Base-by-base conservation (phyloP, 1,140 invertebrate species). In the Vanessa atalanta region DNA sequence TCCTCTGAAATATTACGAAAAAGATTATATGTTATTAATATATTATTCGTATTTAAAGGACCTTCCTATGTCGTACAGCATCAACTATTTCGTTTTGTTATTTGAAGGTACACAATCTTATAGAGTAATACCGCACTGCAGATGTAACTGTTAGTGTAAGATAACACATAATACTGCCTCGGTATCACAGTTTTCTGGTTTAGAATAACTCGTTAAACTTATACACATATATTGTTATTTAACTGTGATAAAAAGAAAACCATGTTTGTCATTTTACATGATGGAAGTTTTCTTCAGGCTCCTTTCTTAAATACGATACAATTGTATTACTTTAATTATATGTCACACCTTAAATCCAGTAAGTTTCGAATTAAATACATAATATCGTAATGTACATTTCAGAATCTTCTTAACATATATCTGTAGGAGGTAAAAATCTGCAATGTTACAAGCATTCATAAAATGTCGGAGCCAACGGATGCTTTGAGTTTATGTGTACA, bases 191-290 rank as follows among this genome's bases (percentile, higher is more conserved):
- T 20, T 16, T 37, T 61, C 26, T 43, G 57, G n/a, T 61, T 11
- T 1, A 61, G 15, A 14, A n/a, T 61, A 43, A 61, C 16, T 55
- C 31, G 57, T 61, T 61, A 61, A 60, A 61, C 16, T 57, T 53
- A 8, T 57, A 57, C 23, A 57, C 53, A 61, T 61, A 37, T 15
- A 26, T 57, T 57, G 55, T 57, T 57, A 57, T 57, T 61, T 61
- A 61, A 61, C 57, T 61, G 57, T 61, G 57, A 61, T 61, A 61
- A 37, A 61, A 61, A 43, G 4, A 43, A 43, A 43, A 8, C 4
- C 31, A n/a, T 23, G 57, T 37, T 57, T 23, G 53, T 20, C 20
- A 57, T 57, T 53, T 57, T 57, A 9, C 37, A 43, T 43, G 53
- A 20, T 23, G 12, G 53, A 57, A 23, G 37, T 8, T 43, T 43